Conservation (phyloP, 2,113 vertebrate genomes). For the Saguinus midas region DNA sequence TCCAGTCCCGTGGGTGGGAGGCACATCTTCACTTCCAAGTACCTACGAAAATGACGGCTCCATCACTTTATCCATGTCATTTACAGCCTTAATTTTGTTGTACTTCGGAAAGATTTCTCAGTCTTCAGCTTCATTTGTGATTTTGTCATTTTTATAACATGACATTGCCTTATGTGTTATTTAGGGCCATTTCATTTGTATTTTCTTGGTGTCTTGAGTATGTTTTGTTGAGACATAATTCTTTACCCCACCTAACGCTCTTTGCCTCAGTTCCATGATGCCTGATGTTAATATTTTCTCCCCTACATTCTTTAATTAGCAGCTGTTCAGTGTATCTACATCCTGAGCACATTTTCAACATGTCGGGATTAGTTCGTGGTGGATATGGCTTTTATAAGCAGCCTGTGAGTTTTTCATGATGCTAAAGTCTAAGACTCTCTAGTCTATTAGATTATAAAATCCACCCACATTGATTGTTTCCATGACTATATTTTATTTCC, state of each 20-base stretch:
- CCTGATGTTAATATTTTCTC: neutral
- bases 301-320: neutral
- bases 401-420: neutral
- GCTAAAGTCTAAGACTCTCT: neutral
- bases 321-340: neutral
- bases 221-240: neutral
- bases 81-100: neutral
- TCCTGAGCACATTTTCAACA: neutral
- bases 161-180: neutral
- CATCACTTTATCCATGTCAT: neutral
- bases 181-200: neutral
- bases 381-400: neutral
- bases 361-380: neutral
- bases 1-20: too few relatives aligned
- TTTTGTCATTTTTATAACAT: neutral
- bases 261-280: neutral
- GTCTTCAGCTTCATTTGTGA: neutral
- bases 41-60: neutral
- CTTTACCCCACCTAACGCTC: neutral
- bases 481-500: neutral
- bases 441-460: neutral
- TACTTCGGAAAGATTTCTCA: neutral
- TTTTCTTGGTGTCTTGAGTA: neutral
- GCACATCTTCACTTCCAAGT: neutral
- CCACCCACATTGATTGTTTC: neutral